Percentiles rank a stretch among this genome's conserved stretches.
phyloP scores from a whole-genome alignment of 2,797 vertebrate species.

The Notolabrus celidotus region DNA sequence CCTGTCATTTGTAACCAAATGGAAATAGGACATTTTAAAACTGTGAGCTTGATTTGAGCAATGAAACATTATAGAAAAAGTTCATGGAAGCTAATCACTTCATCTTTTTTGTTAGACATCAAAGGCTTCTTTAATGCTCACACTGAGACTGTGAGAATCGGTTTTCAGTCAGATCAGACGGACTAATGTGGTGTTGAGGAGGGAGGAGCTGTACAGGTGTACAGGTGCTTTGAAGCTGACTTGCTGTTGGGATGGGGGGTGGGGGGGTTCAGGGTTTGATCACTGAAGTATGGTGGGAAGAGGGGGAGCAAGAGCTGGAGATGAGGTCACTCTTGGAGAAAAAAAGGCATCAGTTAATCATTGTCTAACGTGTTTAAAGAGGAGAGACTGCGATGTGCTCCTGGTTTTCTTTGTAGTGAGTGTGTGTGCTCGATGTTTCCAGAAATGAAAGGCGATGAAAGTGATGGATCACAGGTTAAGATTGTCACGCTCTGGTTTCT shows the following conservation, averaged over 20 bases:
- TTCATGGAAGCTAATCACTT: conserved; percentile 4
- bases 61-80: conserved; percentile 1
- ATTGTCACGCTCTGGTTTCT: too few species aligned
- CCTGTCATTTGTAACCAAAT: too few species aligned
- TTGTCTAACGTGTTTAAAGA: conserved; percentile 38
- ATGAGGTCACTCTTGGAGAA: conserved; percentile 43
- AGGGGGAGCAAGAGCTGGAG: too few species aligned
- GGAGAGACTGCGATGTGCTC: too few species aligned
- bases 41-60: too few species aligned
- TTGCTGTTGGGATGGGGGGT: conserved; percentile 1
- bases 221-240: conserved; percentile 70
- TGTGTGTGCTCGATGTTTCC: conserved; percentile 32
- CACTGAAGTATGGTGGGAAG: too few species aligned
- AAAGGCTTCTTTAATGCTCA: conserved; percentile 59
- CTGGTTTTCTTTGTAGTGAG: too few species aligned
- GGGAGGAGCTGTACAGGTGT: conserved; percentile 42
- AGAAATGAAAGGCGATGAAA: conserved; percentile 5
- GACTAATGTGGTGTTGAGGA: conserved; percentile 44
- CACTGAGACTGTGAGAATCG: too few species aligned
- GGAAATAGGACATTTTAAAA: too few species aligned
- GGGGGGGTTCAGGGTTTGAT: conserved; percentile 52
- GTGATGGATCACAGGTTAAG: background rate
- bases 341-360: conserved; percentile 56
- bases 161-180: conserved; percentile 30
- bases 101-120: conserved; percentile 47